phyloP scores from a whole-genome alignment of 2,888 invertebrate genomes.

The Biston betularia region DNA sequence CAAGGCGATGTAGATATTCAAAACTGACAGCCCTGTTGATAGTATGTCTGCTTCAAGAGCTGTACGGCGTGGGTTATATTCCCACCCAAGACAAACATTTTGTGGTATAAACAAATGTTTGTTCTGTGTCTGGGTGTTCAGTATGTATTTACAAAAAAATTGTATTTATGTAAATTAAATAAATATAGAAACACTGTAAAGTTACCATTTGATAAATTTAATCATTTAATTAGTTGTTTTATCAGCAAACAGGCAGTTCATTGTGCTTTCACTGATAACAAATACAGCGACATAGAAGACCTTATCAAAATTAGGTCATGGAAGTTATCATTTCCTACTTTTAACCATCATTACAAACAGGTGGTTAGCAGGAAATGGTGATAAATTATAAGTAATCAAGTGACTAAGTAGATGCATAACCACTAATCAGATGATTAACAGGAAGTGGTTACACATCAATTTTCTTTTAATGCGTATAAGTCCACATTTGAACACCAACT shows the following conservation, averaged over 20 bases:
- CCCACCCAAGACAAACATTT: too few species aligned
- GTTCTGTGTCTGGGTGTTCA: too few species aligned
- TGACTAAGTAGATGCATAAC: not conserved
- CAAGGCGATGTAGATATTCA: too few species aligned
- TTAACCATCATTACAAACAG: slow-evolving; percentile 6
- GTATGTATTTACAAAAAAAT: too few species aligned
- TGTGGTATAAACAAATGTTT: too few species aligned
- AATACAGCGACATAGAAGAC: not conserved
- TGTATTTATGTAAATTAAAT: not conserved
- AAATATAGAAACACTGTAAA: not conserved
- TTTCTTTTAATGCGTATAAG: too few species aligned
- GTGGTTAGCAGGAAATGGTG: not conserved
- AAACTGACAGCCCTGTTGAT: too few species aligned
- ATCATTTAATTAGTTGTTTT: slow-evolving; percentile 17
- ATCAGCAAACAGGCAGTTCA: slow-evolving; percentile 28
- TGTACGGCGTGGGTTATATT: too few species aligned
- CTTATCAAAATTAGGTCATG: slow-evolving; percentile 31
- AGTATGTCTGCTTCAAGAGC: too few species aligned
- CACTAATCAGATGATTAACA: too few species aligned
- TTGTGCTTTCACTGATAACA: slow-evolving; percentile 33
- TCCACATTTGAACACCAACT: too few species aligned
- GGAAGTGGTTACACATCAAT: not conserved
- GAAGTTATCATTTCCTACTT: slow-evolving; percentile 20
- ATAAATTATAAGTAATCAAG: not conserved
- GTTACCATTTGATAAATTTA: not conserved